A percentile compares a stretch with the other conserved stretches of the same genome.
These are phyloP conservation scores for Cistogaster globosa DNA, from an alignment of 2,888 invertebrate genomes.

Conservation along the genomic window DNA sequence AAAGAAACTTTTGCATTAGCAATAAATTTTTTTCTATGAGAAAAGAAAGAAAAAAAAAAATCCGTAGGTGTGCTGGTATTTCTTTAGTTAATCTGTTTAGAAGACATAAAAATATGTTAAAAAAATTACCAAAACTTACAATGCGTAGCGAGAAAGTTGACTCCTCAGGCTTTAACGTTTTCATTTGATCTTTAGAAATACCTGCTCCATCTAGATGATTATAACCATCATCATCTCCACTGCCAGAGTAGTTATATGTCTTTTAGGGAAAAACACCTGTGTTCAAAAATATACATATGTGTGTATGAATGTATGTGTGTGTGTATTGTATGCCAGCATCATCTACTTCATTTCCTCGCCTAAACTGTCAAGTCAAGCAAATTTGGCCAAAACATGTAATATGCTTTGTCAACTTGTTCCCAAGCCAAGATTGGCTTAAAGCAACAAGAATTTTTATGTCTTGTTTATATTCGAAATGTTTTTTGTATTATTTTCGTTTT, in stretches of 20 bases:
- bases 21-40: conserved; percentile 1
- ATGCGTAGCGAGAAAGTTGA: conserved; percentile 65
- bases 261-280: conserved; percentile 70
- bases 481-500: conserved; percentile 8
- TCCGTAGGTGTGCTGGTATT: conserved; percentile 52
- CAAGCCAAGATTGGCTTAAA: conserved; percentile 24
- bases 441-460: conserved; percentile 57
- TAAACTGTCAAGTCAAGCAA: conserved; percentile 39
- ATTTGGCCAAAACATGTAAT: conserved; percentile 56
- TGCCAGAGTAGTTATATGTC: conserved; percentile 21
- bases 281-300: background rate
- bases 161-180: conserved; percentile 25
- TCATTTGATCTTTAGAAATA: conserved; percentile 32
- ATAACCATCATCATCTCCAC: conserved; percentile 20
- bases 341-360: background rate
- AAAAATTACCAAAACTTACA: conserved; percentile 49
- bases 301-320: background rate
- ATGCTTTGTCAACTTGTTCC: conserved; percentile 65
- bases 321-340: too few species aligned
- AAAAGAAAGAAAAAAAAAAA: background rate
- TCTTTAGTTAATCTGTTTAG: conserved; percentile 37
- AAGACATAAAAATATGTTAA: too few species aligned
- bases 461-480: background rate
- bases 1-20: conserved; percentile 3
- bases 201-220: conserved; percentile 5